These are phyloP conservation scores for Exephanes ischioxanthus DNA, from an alignment of 2,888 invertebrate genomes.

Conservation along the genomic window DNA sequence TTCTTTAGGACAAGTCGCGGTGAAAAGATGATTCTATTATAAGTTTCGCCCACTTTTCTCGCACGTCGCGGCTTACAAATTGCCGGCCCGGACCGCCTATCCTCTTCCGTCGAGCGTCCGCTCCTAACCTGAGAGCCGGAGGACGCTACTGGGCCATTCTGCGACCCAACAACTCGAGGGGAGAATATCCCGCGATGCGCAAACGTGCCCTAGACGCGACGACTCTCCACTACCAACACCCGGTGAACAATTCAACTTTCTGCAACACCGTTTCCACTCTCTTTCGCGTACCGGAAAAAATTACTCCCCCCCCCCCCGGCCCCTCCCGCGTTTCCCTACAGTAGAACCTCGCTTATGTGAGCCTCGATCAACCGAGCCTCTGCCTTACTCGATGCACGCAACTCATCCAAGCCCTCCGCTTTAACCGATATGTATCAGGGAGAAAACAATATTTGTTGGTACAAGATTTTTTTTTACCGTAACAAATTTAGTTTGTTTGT, in stretches of 20 bases:
- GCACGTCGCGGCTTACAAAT: constrained; percentile 72
- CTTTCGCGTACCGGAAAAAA: constrained; percentile 62
- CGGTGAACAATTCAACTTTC: constrained; percentile 68
- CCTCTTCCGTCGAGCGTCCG: constrained; percentile 13
- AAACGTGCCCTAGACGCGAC: constrained; percentile 50
- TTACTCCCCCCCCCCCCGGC: constrained; percentile 34
- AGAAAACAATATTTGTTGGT: no score
- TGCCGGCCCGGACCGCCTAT: constrained; percentile 52
- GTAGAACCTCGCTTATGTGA: no score
- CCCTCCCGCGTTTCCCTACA: neutral
- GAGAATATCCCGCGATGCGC: constrained; percentile 58
- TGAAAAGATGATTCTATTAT: constrained; percentile 80
- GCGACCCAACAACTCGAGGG: neutral
- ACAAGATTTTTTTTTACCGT: no score
- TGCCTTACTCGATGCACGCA: no score
- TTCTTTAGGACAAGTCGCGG: constrained; percentile 73
- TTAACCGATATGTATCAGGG: no score
- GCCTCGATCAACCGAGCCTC: no score
- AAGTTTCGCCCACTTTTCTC: constrained; percentile 75
- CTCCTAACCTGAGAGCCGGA: constrained; percentile 5
- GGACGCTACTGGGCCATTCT: constrained; percentile 31
- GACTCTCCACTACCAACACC: constrained; percentile 36
- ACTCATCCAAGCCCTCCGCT: no score
- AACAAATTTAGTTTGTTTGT: no score
- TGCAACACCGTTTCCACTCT: constrained; percentile 57